A percentile compares a stretch with the other conserved stretches of the same genome.
Conservation (phyloP, 2,888 invertebrate genomes). For the Meliscaeva auricollis region DNA sequence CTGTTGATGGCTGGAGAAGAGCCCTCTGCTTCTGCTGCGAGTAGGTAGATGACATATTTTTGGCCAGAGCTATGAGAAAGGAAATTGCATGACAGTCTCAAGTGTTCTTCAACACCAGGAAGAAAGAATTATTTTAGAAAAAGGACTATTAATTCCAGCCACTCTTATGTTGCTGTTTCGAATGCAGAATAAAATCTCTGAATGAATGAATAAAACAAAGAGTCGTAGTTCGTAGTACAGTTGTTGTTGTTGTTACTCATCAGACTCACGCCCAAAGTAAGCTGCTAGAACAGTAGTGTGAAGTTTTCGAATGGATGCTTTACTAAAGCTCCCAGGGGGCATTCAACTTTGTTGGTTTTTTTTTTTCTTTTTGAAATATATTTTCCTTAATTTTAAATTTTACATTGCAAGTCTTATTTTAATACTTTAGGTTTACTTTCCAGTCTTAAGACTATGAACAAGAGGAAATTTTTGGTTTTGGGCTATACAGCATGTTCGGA, state of each 20-base stretch:
- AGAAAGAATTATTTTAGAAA: conserved; percentile 40
- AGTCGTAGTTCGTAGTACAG: no score
- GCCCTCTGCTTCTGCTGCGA: not conserved
- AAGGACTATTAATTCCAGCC: conserved; percentile 58
- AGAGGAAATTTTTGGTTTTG: no score
- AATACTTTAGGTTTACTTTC: no score
- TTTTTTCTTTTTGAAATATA: no score
- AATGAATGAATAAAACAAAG: conserved; percentile 5
- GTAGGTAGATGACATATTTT: conserved; percentile 46
- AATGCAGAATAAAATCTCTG: conserved; percentile 12
- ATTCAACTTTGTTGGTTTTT: no score
- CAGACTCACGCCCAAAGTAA: not conserved
- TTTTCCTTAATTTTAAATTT: no score
- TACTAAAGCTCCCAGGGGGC: no score
- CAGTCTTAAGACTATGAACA: no score
- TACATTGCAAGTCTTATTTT: no score
- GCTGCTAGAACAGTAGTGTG: not conserved
- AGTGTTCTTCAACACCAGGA: conserved; percentile 59
- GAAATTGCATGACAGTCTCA: conserved; percentile 44
- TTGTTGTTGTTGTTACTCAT: no score
- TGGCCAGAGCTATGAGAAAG: conserved; percentile 23
- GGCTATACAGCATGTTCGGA: no score
- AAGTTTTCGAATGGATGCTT: no score
- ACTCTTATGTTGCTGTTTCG: conserved; percentile 37
- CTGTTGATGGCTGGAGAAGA: conserved; percentile 33